Evolutionary conservation across 1,140 invertebrate species (phyloP).

Genomic region (Aricia agestis): DNA sequence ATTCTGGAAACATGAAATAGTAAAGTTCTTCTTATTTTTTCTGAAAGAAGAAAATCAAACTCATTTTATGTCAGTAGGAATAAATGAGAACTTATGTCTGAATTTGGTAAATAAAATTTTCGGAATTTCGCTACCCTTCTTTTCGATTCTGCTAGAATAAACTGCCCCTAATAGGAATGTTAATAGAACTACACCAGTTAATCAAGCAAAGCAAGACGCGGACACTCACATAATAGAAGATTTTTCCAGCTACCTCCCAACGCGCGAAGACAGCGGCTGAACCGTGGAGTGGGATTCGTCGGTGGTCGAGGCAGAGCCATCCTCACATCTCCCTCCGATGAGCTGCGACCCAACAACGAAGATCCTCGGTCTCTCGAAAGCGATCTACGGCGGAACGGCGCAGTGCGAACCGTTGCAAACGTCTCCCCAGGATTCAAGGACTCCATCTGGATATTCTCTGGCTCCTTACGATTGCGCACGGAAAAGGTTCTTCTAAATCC

Average conservation of each 20-base stretch:
- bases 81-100: no score
- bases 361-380: conserved; percentile 59
- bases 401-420: conserved; percentile 68
- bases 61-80: no score
- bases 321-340: conserved; percentile 74
- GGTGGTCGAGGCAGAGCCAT: conserved; percentile 50
- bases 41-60: no score
- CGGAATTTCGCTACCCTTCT: no score
- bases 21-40: no score
- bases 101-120: no score
- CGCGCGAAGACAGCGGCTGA: conserved; percentile 78
- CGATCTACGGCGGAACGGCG: conserved; percentile 63
- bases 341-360: conserved; percentile 66
- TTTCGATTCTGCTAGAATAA: no score
- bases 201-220: conserved; percentile 43
- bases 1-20: no score
- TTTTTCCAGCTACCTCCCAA: conserved; percentile 81
- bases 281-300: conserved; percentile 64
- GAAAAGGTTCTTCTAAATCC: conserved; percentile 67
- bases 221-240: conserved; percentile 79
- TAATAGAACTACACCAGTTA: conserved; percentile 21
- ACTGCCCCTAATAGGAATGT: background rate
- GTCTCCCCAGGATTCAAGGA: conserved; percentile 62
- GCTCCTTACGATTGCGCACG: conserved; percentile 53
- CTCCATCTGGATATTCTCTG: conserved; percentile 63